Evolutionary conservation across 64 coral and sea anemone species (phyloP).

Genomic region (Cladopsammia gracilis): DNA sequence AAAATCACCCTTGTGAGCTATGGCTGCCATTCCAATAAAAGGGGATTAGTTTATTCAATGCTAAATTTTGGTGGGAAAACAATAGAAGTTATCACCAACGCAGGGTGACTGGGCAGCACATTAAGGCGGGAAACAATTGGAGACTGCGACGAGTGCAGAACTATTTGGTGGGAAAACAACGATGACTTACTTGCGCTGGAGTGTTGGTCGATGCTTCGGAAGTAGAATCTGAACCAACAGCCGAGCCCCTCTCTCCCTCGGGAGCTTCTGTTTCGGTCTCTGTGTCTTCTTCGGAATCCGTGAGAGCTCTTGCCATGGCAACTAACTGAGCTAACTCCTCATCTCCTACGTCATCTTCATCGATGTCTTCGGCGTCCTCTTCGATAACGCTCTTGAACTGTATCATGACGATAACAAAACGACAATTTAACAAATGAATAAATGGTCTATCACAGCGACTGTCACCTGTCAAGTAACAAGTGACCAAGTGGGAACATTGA

Average conservation of each 20-base stretch:
- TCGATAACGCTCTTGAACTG: constrained; percentile 90
- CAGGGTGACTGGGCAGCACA: not conserved
- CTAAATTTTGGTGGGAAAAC: not conserved
- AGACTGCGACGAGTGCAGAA: not conserved
- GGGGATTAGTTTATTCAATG: too few relatives aligned
- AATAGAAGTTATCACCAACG: not conserved
- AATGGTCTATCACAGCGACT: not conserved
- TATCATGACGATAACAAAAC: not conserved
- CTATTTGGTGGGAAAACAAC: not conserved
- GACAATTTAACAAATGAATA: not conserved
- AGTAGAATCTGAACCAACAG: constrained; percentile 78
- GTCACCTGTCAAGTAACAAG: too few relatives aligned
- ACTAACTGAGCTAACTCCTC: constrained; percentile 92
- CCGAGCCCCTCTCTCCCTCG: constrained; percentile 47
- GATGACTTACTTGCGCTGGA: constrained; percentile 67
- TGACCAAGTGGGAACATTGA: too few relatives aligned
- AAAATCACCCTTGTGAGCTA: too few relatives aligned
- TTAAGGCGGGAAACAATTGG: not conserved
- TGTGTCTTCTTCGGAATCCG: constrained; percentile 79
- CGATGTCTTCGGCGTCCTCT: constrained; percentile 88
- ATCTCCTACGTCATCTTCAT: constrained; percentile 92
- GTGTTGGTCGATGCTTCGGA: constrained; percentile 86
- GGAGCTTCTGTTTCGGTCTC: constrained; percentile 64
- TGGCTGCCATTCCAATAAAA: too few relatives aligned
- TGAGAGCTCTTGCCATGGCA: constrained; percentile 90